A percentile compares a stretch with the other conserved stretches of the same genome.
These are phyloP conservation scores for Calvadosia cruxmelitensis DNA, from an alignment of 30 jellyfish, hydroid and myxozoan species.

Conservation along the genomic window DNA sequence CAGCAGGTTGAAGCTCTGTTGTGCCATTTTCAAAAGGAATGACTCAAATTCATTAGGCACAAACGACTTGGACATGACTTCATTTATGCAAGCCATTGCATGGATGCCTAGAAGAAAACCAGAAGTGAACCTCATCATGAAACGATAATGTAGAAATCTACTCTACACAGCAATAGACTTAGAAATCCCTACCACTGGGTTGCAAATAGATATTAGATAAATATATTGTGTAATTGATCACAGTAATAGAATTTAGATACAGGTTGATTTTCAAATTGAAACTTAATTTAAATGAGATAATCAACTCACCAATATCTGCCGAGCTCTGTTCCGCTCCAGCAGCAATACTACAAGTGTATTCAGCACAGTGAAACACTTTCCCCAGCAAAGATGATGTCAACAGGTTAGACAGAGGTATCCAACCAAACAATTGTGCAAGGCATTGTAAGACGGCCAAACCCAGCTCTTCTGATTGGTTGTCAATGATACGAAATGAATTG, in stretches of 20 bases:
- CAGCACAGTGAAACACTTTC: constrained; percentile 67
- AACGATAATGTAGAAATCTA: background rate
- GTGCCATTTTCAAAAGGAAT: constrained; percentile 69
- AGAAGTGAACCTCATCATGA: too few relatives aligned
- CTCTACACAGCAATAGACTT: too few relatives aligned
- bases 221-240: too few relatives aligned
- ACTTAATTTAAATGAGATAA: background rate
- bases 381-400: constrained; percentile 46
- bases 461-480: constrained; percentile 51
- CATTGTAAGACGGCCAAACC: constrained; percentile 59
- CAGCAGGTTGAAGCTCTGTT: constrained; percentile 62
- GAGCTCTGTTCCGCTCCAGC: constrained; percentile 20
- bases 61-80: constrained; percentile 64
- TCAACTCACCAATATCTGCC: constrained; percentile 41
- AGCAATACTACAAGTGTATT: constrained; percentile 43
- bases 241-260: too few relatives aligned
- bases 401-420: constrained; percentile 77
- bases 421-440: constrained; percentile 45
- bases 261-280: background rate
- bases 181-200: too few relatives aligned
- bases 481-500: constrained; percentile 32
- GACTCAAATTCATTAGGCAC: constrained; percentile 84
- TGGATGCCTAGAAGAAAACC: constrained; percentile 38
- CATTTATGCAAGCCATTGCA: constrained; percentile 82
- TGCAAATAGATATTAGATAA: too few relatives aligned